Evolutionary conservation across 2,113 vertebrate species (phyloP).

Genomic region (Dinomys branickii): DNA sequence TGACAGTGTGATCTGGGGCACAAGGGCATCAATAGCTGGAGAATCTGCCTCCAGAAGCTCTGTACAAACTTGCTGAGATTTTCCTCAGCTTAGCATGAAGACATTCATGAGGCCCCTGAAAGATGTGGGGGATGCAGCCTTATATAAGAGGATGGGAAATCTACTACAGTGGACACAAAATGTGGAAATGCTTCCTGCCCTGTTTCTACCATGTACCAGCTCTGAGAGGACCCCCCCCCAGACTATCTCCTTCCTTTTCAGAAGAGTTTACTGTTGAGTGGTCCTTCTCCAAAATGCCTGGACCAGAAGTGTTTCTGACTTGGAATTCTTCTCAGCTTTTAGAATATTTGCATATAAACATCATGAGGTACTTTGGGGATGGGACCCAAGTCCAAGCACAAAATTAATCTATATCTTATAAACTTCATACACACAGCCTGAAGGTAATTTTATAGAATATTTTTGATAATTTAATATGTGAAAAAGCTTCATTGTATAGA

Average conservation of each 20-base stretch:
- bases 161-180: rapidly evolving
- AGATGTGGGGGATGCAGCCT: background rate
- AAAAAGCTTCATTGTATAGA: background rate
- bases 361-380: background rate
- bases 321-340: background rate
- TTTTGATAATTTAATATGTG: background rate
- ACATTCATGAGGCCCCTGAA: background rate
- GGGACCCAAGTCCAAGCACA: background rate
- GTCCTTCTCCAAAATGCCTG: background rate
- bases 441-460: background rate
- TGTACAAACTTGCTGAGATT: background rate
- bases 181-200: background rate
- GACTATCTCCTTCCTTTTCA: background rate
- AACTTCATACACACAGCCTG: background rate
- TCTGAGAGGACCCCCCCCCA: background rate
- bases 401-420: background rate
- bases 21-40: background rate
- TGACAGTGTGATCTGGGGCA: background rate
- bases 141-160: background rate
- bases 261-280: background rate
- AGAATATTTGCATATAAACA: background rate
- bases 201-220: rapidly evolving
- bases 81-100: background rate
- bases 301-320: background rate
- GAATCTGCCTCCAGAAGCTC: background rate